Evolutionary conservation across 2,113 vertebrate genomes (phyloP).

Genomic region (Pteropus alecto): DNA sequence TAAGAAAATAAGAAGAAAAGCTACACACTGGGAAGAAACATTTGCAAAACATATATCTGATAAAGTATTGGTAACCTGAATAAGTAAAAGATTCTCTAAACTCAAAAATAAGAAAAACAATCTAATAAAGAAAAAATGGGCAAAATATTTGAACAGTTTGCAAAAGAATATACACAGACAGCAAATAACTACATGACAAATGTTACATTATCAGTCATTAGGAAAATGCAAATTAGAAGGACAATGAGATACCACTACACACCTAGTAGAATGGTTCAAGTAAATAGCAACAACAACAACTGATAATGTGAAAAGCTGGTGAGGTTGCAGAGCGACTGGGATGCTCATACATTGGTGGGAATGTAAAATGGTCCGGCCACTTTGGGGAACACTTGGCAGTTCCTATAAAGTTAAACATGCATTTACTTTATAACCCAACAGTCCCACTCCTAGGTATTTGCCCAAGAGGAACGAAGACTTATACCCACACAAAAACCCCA

Average conservation of each 20-base stretch:
- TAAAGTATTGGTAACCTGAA: background rate
- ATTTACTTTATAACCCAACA: background rate
- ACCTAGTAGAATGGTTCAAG: background rate
- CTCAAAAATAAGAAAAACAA: conserved; percentile 20
- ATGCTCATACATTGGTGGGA: background rate
- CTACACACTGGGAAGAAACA: background rate
- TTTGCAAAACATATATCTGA: background rate
- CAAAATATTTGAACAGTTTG: background rate
- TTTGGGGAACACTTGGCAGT: background rate
- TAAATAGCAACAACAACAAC: background rate
- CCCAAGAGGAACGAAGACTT: background rate
- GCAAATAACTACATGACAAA: background rate
- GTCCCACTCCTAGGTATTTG: background rate
- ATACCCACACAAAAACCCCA: background rate
- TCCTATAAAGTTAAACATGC: background rate
- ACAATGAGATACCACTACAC: background rate
- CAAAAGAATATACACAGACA: background rate
- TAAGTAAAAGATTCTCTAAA: background rate
- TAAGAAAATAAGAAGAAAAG: conserved; percentile 14
- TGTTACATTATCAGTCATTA: background rate
- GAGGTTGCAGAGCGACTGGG: background rate
- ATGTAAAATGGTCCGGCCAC: background rate
- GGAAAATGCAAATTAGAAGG: conserved; percentile 26
- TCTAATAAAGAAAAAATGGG: background rate
- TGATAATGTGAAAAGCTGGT: background rate